Conservation (phyloP, 2,888 invertebrate species). For the Habroteleia sp. region DNA sequence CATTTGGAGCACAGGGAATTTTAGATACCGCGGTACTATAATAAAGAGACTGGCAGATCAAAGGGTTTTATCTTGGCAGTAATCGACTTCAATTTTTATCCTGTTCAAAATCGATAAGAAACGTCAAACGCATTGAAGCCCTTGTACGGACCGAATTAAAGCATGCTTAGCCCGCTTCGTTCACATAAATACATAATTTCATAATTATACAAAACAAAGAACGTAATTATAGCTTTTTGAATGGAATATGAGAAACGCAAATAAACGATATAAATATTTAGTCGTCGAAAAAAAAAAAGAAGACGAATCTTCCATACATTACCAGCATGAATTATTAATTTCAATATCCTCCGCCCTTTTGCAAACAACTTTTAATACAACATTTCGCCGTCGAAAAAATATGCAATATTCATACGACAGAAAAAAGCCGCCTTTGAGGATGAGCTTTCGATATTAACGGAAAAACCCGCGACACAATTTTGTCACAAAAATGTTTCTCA, state of each 20-base stretch:
- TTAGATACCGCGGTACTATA: constrained; percentile 20
- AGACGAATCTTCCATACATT: constrained; percentile 25
- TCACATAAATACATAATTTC: constrained; percentile 26
- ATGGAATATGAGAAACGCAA: constrained; percentile 31
- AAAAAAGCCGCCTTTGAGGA: constrained; percentile 37
- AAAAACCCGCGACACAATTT: constrained; percentile 47
- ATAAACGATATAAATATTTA: constrained; percentile 37
- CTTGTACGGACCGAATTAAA: constrained; percentile 5
- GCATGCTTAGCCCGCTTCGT: background rate
- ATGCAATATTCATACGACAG: constrained; percentile 49
- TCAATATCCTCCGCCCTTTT: constrained; percentile 37
- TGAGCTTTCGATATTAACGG: constrained; percentile 43
- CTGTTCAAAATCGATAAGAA: constrained; percentile 25
- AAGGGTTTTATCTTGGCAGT: constrained; percentile 40
- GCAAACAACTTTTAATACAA: constrained; percentile 49
- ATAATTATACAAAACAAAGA: constrained; percentile 35
- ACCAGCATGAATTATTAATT: constrained; percentile 48
- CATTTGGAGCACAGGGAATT: constrained; percentile 41
- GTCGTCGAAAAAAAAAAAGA: constrained; percentile 14
- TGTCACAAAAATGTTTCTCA: constrained; percentile 30
- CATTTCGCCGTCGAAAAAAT: constrained; percentile 33
- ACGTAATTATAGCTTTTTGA: constrained; percentile 33
- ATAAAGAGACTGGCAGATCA: constrained; percentile 42
- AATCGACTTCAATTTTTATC: constrained; percentile 45
- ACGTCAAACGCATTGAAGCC: constrained; percentile 11